Conservation (phyloP, 2,888 invertebrate species). For the Tipula lateralis region DNA sequence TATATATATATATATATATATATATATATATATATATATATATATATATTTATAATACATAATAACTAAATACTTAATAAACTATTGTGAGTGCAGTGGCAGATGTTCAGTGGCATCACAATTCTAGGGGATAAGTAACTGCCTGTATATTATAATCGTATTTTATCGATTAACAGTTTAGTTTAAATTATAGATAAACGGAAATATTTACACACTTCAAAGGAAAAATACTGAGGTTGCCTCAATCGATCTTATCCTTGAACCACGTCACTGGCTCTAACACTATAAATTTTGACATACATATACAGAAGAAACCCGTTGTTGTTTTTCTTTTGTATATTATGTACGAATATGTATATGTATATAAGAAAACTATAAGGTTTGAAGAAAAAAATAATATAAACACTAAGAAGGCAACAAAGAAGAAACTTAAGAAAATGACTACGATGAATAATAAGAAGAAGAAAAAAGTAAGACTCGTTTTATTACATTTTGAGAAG, state of each 20-base stretch:
- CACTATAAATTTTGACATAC: conserved; percentile 11
- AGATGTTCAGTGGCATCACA: not conserved
- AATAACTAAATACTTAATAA: too few relatives aligned
- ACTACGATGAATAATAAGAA: not conserved
- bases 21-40: too few relatives aligned
- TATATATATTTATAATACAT: too few relatives aligned
- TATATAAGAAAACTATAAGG: conserved; percentile 11
- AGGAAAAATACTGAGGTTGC: not conserved
- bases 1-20: too few relatives aligned
- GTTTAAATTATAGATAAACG: not conserved
- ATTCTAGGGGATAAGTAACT: not conserved
- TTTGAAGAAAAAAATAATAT: not conserved
- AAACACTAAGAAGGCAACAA: not conserved
- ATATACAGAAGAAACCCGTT: not conserved
- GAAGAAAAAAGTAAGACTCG: not conserved
- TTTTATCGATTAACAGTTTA: not conserved
- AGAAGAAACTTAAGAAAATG: not conserved
- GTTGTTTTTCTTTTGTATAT: not conserved
- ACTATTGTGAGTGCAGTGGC: not conserved
- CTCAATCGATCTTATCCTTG: not conserved
- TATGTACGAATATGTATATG: not conserved
- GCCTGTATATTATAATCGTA: not conserved
- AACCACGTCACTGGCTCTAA: not conserved
- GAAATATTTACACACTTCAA: not conserved
- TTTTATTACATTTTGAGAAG: conserved; percentile 24